Percentiles rank a stretch among this genome's conserved stretches.
Evolutionary conservation across 1,140 invertebrate species (phyloP).

Genomic region (Drosophila littoralis): DNA sequence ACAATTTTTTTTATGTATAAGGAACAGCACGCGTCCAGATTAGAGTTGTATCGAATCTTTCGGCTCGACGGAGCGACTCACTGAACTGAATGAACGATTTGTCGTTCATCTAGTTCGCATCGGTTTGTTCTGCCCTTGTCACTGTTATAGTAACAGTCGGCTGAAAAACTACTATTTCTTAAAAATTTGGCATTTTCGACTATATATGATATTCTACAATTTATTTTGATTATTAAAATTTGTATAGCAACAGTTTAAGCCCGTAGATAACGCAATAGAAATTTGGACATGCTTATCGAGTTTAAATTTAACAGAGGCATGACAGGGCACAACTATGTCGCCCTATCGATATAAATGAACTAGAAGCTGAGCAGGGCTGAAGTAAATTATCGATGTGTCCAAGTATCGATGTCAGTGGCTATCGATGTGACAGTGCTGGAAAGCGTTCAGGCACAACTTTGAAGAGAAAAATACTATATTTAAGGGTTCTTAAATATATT

Average conservation of each 20-base stretch:
- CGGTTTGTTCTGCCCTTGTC: background rate
- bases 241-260: background rate
- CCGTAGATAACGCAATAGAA: background rate
- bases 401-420: background rate
- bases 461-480: background rate
- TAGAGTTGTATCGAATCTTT: slow-evolving; percentile 22
- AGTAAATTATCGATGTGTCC: too few species aligned
- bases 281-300: too few species aligned
- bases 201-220: too few species aligned
- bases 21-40: slow-evolving; percentile 30
- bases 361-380: background rate
- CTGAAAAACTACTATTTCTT: too few species aligned
- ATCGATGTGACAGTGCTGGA: background rate
- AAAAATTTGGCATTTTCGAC: too few species aligned
- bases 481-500: background rate
- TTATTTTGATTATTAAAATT: background rate
- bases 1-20: slow-evolving; percentile 30
- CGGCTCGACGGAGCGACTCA: background rate
- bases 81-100: background rate
- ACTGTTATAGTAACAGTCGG: background rate
- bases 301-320: slow-evolving; percentile 1
- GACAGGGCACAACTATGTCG: too few species aligned
- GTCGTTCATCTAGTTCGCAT: background rate
- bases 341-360: background rate
- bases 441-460: background rate